Percentiles rank a stretch among this genome's conserved stretches.
Evolutionary conservation across 1,140 invertebrate species (phyloP).

Genomic region (Neodiprion virginianus): DNA sequence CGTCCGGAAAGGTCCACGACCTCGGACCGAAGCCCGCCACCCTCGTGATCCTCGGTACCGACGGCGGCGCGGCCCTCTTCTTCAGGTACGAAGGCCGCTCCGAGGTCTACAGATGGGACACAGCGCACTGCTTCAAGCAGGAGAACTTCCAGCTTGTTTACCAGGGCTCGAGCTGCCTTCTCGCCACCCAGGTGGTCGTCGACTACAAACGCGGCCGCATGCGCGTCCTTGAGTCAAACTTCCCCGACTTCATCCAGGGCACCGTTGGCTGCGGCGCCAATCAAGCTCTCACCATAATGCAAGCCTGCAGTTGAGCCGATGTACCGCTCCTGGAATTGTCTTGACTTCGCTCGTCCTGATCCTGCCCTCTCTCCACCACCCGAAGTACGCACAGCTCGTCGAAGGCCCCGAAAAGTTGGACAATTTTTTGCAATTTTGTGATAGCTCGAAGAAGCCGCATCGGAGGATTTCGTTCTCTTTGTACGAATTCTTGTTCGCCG

Average conservation of each 20-base stretch:
- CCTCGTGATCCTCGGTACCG: slow-evolving; percentile 68
- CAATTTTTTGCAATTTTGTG: too few relatives aligned
- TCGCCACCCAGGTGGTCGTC: slow-evolving; percentile 65
- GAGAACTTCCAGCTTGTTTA: slow-evolving; percentile 63
- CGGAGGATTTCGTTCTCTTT: too few relatives aligned
- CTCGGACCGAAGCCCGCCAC: slow-evolving; percentile 62
- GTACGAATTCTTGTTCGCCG: too few relatives aligned
- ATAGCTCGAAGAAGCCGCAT: too few relatives aligned
- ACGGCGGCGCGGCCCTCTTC: slow-evolving; percentile 67
- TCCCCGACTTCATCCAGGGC: slow-evolving; percentile 68
- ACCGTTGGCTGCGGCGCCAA: slow-evolving; percentile 67
- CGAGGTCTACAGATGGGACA: slow-evolving; percentile 62
- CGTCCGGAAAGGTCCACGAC: slow-evolving; percentile 62
- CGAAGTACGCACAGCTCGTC: too few relatives aligned
- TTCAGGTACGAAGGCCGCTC: slow-evolving; percentile 61
- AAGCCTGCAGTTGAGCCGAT: slow-evolving; percentile 30
- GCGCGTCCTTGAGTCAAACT: slow-evolving; percentile 69
- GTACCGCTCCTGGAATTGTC: too few relatives aligned
- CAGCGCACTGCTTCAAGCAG: slow-evolving; percentile 37
- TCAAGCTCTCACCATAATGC: slow-evolving; percentile 63
- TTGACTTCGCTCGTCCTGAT: too few relatives aligned
- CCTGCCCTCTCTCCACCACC: too few relatives aligned
- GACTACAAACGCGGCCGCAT: slow-evolving; percentile 65
- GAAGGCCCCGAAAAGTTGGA: too few relatives aligned
- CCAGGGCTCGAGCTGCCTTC: slow-evolving; percentile 58